A percentile compares a stretch with the other conserved stretches of the same genome.
phyloP scores from a whole-genome alignment of 2,113 vertebrate species.

The Malaclemys terrapin region DNA sequence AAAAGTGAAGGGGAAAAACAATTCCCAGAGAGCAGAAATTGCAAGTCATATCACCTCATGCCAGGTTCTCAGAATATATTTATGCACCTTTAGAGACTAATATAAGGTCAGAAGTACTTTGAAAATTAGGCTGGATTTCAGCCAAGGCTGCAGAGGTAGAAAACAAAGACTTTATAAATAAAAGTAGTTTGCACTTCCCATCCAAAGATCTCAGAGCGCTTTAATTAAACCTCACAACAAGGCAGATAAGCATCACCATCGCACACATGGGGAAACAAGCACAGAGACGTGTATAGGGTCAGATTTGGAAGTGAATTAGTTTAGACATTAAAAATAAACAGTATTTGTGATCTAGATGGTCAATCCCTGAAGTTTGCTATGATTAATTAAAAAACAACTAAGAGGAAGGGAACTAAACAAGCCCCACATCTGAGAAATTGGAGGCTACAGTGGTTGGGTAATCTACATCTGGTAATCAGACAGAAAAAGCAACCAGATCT shows the following conservation, averaged over 20 bases:
- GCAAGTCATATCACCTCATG: not conserved
- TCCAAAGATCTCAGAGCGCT: not conserved
- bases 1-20: not conserved
- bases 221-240: not conserved
- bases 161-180: not conserved
- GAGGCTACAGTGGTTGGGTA: not conserved
- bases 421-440: not conserved
- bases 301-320: not conserved
- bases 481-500: not conserved
- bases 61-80: not conserved
- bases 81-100: not conserved
- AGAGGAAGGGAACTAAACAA: not conserved
- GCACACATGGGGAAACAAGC: not conserved
- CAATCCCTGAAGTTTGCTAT: not conserved
- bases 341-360: not conserved
- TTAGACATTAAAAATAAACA: not conserved
- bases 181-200: not conserved
- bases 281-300: not conserved
- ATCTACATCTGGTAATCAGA: not conserved
- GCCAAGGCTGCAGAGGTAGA: not conserved
- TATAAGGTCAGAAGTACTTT: not conserved
- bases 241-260: not conserved
- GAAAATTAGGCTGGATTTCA: constrained; percentile 3
- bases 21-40: not conserved
- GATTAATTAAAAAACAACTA: not conserved